A percentile compares a stretch with the other conserved stretches of the same genome.
These are phyloP conservation scores for Gasterosteus nipponicus DNA, from an alignment of 2,113 vertebrate species.

Conservation along the genomic window DNA sequence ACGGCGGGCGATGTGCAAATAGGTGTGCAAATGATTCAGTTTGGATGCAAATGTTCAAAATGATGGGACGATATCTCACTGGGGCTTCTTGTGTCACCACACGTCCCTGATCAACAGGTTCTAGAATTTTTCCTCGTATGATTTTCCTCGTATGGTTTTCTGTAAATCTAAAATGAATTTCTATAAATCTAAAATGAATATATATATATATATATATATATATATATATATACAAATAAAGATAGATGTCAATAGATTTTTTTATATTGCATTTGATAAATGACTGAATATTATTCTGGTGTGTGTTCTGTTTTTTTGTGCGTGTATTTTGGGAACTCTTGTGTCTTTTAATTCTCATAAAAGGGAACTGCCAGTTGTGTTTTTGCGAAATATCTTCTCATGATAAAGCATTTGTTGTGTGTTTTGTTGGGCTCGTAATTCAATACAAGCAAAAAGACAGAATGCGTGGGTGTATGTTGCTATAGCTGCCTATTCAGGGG, in stretches of 20 bases:
- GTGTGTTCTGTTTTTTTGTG: background rate
- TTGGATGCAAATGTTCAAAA: background rate
- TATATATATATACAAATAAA: too few species aligned
- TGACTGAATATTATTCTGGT: background rate
- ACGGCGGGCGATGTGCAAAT: too few species aligned
- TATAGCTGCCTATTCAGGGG: background rate
- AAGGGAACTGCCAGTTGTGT: background rate
- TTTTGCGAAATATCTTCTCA: background rate
- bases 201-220: too few species aligned
- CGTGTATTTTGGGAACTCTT: background rate
- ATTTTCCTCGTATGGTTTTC: background rate
- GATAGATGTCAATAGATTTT: too few species aligned
- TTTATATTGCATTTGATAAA: background rate
- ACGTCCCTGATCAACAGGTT: background rate
- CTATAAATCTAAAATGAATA: too few species aligned
- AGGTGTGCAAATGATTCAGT: too few species aligned
- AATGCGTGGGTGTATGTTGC: background rate
- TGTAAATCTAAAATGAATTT: background rate
- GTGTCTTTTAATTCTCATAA: background rate
- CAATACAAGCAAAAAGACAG: background rate
- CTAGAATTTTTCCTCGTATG: background rate
- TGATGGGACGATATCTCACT: too few species aligned
- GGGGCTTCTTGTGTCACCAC: background rate
- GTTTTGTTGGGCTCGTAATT: background rate
- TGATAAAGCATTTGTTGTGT: background rate